These are phyloP conservation scores for Apodemia duryi DNA, from an alignment of 2,888 invertebrate species.

Conservation along the genomic window DNA sequence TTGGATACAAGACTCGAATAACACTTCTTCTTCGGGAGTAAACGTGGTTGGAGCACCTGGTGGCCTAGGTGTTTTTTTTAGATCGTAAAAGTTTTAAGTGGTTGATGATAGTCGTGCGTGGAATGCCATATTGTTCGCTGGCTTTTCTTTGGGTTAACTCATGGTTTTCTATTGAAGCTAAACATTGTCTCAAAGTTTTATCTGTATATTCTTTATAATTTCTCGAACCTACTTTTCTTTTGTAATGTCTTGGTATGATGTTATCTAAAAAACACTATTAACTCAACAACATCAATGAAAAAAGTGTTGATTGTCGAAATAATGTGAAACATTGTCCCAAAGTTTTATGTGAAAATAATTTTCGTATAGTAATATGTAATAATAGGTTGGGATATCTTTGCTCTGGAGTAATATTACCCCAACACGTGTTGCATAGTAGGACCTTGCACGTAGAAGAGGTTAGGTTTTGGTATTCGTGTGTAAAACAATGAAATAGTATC, in stretches of 20 bases:
- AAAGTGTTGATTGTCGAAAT: neutral
- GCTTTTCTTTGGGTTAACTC: slow-evolving; percentile 3
- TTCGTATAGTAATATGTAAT: neutral
- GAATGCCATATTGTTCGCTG: slow-evolving; percentile 3
- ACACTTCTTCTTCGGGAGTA: neutral
- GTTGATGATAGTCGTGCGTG: slow-evolving; percentile 4
- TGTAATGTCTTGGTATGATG: slow-evolving; percentile 26
- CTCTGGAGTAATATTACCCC: slow-evolving; percentile 4
- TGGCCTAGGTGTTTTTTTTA: slow-evolving; percentile 1
- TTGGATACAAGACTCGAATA: slow-evolving; percentile 19
- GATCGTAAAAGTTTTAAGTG: slow-evolving; percentile 3
- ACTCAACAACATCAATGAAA: slow-evolving; percentile 3
- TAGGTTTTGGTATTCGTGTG: slow-evolving; percentile 1
- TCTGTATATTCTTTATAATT: slow-evolving; percentile 4
- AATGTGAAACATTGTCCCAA: neutral
- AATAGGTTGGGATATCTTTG: slow-evolving; percentile 4
- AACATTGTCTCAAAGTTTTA: slow-evolving; percentile 3
- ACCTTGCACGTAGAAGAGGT: neutral
- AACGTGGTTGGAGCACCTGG: slow-evolving; percentile 4
- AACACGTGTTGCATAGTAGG: neutral
- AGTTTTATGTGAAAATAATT: neutral
- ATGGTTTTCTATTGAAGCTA: slow-evolving; percentile 5
- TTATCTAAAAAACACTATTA: slow-evolving; percentile 3
- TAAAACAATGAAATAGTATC: neutral
- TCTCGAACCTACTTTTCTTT: slow-evolving; percentile 16